These are phyloP conservation scores for Eupithecia dodoneata DNA, from an alignment of 2,888 invertebrate species.

Conservation along the genomic window DNA sequence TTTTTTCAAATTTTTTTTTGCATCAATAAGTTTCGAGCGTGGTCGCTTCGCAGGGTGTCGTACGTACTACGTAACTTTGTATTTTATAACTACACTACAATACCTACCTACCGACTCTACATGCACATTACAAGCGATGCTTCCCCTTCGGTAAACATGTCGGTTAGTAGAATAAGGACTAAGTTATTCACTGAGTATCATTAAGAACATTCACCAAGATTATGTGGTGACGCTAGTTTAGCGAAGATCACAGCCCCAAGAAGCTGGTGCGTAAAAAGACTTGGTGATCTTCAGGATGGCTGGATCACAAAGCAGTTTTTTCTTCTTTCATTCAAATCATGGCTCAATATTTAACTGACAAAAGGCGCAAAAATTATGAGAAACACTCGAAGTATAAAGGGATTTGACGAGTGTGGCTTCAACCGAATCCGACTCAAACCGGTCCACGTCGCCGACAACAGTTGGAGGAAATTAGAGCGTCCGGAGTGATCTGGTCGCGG, in stretches of 20 bases:
- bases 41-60: conserved; percentile 4
- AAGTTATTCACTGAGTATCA: not conserved
- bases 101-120: not conserved
- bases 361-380: not conserved
- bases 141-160: not conserved
- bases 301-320: not conserved
- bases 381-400: not conserved
- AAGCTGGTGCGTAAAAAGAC: not conserved
- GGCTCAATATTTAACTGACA: not conserved
- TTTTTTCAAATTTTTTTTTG: too few species aligned
- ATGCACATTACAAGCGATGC: not conserved
- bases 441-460: not conserved
- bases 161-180: not conserved
- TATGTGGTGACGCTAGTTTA: not conserved
- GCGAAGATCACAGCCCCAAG: not conserved
- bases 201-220: not conserved
- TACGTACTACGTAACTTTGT: conserved; percentile 9
- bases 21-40: conserved; percentile 25
- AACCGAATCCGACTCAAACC: too few species aligned
- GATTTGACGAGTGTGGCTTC: conserved; percentile 3
- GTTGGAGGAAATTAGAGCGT: conserved; percentile 1
- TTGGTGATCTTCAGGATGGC: not conserved
- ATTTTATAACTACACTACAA: conserved; percentile 7
- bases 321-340: not conserved
- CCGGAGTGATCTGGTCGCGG: conserved; percentile 39